These are phyloP conservation scores for Dermatemys mawii DNA, from an alignment of 2,113 vertebrate species.

Conservation along the genomic window DNA sequence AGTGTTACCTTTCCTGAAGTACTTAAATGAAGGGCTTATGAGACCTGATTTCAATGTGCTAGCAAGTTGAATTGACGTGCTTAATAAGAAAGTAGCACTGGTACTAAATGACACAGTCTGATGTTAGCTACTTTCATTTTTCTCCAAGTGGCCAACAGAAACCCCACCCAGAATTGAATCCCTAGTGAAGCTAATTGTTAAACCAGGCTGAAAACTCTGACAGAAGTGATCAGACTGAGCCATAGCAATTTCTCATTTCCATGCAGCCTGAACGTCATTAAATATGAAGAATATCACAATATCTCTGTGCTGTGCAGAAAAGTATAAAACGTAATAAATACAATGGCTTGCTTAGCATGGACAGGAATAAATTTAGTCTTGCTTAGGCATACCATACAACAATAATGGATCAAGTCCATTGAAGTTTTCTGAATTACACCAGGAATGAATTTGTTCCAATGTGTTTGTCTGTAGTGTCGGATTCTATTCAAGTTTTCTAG, in stretches of 20 bases:
- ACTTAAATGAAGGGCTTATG: not conserved
- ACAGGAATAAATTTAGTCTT: not conserved
- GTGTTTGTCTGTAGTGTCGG: not conserved
- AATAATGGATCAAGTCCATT: not conserved
- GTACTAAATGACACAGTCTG: not conserved
- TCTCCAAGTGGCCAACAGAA: not conserved
- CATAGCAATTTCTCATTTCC: not conserved
- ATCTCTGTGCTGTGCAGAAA: constrained; percentile 3
- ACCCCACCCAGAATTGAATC: constrained; percentile 24
- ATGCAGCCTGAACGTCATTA: not conserved
- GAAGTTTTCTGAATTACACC: not conserved
- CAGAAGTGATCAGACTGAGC: not conserved
- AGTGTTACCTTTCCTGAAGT: not conserved
- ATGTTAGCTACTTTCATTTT: not conserved
- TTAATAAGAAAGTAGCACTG: not conserved
- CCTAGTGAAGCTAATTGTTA: not conserved
- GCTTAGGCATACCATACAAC: not conserved
- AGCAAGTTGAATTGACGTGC: not conserved
- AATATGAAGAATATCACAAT: not conserved
- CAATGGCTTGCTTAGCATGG: not conserved
- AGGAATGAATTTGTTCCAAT: not conserved
- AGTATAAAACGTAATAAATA: not conserved
- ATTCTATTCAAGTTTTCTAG: not conserved
- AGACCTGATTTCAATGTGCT: not conserved
- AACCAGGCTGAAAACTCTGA: not conserved